A percentile compares a stretch with the other conserved stretches of the same genome.
phyloP scores from a whole-genome alignment of 1,140 invertebrate species.

The Orchestia grillus region DNA sequence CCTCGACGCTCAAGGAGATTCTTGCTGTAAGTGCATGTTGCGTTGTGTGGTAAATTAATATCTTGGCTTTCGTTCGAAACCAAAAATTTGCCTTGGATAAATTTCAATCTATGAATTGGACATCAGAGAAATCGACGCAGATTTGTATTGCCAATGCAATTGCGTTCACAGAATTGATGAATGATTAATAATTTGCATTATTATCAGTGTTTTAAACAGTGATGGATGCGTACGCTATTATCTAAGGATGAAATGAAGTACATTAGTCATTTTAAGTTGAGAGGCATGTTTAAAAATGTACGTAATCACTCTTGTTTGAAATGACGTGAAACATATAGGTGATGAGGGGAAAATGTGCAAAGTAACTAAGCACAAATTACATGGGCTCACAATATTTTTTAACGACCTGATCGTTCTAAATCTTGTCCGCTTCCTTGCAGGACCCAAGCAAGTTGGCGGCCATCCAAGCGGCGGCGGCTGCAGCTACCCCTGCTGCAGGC shows the following conservation, averaged over 20 bases:
- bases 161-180: constrained; percentile 14
- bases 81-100: background rate
- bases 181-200: no score
- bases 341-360: no score
- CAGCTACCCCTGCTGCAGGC: constrained; percentile 77
- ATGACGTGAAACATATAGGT: no score
- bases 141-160: background rate
- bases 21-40: constrained; percentile 71
- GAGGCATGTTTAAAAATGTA: no score
- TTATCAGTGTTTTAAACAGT: no score
- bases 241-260: no score
- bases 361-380: no score
- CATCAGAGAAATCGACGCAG: background rate
- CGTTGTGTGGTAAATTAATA: constrained; percentile 68
- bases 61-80: constrained; percentile 14
- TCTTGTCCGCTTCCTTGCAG: constrained; percentile 72
- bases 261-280: no score
- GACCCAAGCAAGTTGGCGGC: constrained; percentile 90
- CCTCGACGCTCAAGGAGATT: constrained; percentile 90
- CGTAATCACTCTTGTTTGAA: no score
- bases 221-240: no score
- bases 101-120: background rate
- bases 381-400: no score
- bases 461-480: constrained; percentile 73
- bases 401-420: no score